phyloP scores from a whole-genome alignment of 2,888 invertebrate genomes.

The Drosophila incognita region DNA sequence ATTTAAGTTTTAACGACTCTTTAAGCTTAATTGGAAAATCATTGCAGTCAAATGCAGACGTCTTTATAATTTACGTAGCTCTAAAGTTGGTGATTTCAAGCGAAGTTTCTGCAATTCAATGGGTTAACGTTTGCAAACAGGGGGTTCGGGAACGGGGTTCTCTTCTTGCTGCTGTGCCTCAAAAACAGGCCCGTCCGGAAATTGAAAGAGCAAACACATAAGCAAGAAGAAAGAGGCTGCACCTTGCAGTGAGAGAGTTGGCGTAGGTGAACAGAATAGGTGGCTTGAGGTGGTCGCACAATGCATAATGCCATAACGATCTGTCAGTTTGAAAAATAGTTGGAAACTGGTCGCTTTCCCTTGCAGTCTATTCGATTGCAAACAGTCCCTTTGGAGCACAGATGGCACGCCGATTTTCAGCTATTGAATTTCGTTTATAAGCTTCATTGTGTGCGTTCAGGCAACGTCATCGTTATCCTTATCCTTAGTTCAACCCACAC shows the following conservation, averaged over 20 bases:
- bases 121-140: conserved; percentile 40
- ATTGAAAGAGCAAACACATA: conserved; percentile 63
- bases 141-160: background rate
- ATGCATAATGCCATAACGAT: conserved; percentile 74
- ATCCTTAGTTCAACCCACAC: conserved; percentile 15
- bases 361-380: conserved; percentile 39
- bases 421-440: conserved; percentile 76
- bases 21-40: background rate
- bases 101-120: conserved; percentile 4
- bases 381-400: conserved; percentile 52
- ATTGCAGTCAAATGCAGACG: background rate
- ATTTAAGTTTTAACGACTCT: background rate
- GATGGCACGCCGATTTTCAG: conserved; percentile 70
- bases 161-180: conserved; percentile 7
- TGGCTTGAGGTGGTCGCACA: conserved; percentile 31
- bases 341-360: conserved; percentile 41
- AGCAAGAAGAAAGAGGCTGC: conserved; percentile 6
- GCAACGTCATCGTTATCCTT: conserved; percentile 54
- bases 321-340: conserved; percentile 75
- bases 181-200: conserved; percentile 50
- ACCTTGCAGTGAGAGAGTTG: background rate
- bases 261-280: background rate
- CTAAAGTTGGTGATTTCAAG: background rate
- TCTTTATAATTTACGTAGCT: background rate
- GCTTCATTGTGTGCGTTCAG: conserved; percentile 56